These are phyloP conservation scores for Heliconius cydno DNA, from an alignment of 2,888 invertebrate species.

Conservation along the genomic window DNA sequence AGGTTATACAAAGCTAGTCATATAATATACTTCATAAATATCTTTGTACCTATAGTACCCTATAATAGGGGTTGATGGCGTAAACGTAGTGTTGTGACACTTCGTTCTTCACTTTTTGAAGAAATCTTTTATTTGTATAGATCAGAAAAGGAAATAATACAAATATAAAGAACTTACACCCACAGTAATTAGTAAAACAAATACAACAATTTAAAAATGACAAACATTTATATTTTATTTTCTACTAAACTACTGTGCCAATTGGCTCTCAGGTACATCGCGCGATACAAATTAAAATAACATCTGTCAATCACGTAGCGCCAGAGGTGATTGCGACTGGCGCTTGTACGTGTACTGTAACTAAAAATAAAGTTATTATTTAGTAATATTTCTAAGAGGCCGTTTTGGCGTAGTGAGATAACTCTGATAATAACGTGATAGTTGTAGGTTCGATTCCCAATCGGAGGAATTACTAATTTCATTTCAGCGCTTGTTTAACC, in stretches of 20 bases:
- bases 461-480: too few relatives aligned
- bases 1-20: too few relatives aligned
- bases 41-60: too few relatives aligned
- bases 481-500: too few relatives aligned
- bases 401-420: too few relatives aligned
- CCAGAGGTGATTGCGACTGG: conserved; percentile 12
- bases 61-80: too few relatives aligned
- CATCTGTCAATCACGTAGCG: conserved; percentile 24
- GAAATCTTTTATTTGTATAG: too few relatives aligned
- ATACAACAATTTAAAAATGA: not conserved
- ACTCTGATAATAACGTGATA: not conserved
- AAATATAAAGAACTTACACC: too few relatives aligned
- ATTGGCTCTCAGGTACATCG: conserved; percentile 23
- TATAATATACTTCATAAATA: too few relatives aligned
- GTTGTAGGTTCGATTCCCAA: not conserved
- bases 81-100: too few relatives aligned
- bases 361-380: conserved; percentile 12
- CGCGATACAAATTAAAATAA: conserved; percentile 29
- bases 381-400: not conserved
- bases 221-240: not conserved
- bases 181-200: not conserved
- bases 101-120: too few relatives aligned
- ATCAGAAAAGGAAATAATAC: too few relatives aligned
- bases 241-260: conserved; percentile 13
- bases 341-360: not conserved